phyloP scores from a whole-genome alignment of 2,888 invertebrate genomes.

The Caenorhabditis doughertyi region DNA sequence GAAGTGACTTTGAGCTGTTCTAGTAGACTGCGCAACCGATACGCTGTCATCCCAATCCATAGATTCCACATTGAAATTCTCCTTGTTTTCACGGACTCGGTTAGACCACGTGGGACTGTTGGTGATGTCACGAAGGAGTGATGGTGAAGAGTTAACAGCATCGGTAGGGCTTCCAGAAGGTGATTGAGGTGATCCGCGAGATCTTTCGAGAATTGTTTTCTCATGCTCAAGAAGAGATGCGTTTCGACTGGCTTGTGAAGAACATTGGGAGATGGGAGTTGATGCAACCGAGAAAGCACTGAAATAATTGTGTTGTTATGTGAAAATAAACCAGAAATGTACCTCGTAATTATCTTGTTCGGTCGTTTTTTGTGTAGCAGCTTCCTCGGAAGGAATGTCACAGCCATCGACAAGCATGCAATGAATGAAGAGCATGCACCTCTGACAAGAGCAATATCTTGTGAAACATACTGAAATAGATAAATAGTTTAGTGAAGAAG shows the following conservation, averaged over 20 bases:
- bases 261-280: conserved; percentile 76
- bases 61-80: conserved; percentile 24
- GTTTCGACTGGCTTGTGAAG: conserved; percentile 62
- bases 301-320: conserved; percentile 29
- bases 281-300: conserved; percentile 78
- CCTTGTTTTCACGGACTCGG: conserved; percentile 7
- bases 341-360: conserved; percentile 67
- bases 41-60: conserved; percentile 75
- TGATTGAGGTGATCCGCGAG: conserved; percentile 5
- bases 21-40: conserved; percentile 23
- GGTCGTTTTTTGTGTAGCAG: conserved; percentile 63
- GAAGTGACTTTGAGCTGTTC: conserved; percentile 26
- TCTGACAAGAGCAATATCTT: conserved; percentile 60
- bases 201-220: neutral
- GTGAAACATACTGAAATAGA: conserved; percentile 13
- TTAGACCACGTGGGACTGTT: conserved; percentile 1
- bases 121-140: conserved; percentile 21
- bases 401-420: conserved; percentile 59
- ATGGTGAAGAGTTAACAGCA: neutral
- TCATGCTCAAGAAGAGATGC: conserved; percentile 33
- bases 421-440: conserved; percentile 65
- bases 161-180: neutral
- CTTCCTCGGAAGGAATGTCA: conserved; percentile 67
- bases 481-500: no score
- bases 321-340: neutral